Evolutionary conservation across 1,140 invertebrate species (phyloP).

Genomic region (Charaxes varanes): DNA sequence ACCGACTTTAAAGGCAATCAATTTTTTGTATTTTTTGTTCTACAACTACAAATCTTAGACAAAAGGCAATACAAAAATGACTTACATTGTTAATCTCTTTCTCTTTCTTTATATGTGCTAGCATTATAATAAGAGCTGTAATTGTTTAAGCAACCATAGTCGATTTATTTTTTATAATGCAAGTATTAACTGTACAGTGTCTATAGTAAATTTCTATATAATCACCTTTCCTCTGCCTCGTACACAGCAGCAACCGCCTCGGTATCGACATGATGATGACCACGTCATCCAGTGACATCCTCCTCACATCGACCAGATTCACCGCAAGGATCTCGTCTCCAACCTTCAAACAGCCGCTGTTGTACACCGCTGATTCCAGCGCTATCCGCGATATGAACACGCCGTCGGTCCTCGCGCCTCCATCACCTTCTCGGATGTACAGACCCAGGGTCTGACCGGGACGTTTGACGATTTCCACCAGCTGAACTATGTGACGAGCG

Average conservation of each 20-base stretch:
- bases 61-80: no score
- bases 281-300: constrained; percentile 98
- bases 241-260: constrained; percentile 93
- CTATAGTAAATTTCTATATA: no score
- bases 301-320: constrained; percentile 96
- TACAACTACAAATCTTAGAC: no score
- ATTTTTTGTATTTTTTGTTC: no score
- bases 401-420: constrained; percentile 92
- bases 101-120: no score
- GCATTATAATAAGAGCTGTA: no score
- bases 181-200: no score
- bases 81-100: no score
- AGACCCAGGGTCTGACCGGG: constrained; percentile 98
- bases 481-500: constrained; percentile 88
- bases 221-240: constrained; percentile 85
- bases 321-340: constrained; percentile 99
- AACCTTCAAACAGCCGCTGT: constrained; percentile 95
- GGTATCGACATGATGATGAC: constrained; percentile 99
- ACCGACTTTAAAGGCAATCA: no score
- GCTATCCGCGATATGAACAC: constrained; percentile 99
- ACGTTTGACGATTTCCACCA: constrained; percentile 99
- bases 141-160: no score
- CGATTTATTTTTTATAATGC: no score
- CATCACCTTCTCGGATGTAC: constrained; percentile 98
- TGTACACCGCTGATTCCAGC: constrained; percentile 96